Conservation (phyloP, 2,797 vertebrate species). For the Coendou prehensilis region DNA sequence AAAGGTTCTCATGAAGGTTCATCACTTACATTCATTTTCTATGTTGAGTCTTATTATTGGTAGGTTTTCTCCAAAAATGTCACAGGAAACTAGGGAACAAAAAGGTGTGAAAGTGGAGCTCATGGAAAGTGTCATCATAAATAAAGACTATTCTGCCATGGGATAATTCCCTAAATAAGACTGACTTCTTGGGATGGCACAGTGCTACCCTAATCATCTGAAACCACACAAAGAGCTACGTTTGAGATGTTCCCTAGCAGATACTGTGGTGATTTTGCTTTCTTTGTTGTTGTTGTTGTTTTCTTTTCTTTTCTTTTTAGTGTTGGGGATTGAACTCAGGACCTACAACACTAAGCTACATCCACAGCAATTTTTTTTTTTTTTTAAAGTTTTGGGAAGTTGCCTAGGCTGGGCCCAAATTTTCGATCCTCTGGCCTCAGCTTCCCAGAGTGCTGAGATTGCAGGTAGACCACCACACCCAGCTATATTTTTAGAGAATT, state of each 20-base stretch:
- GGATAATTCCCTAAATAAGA: neutral
- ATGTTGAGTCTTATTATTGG: neutral
- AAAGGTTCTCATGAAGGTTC: constrained; percentile 2
- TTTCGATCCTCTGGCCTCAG: neutral
- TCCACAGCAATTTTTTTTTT: neutral
- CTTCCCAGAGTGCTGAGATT: neutral
- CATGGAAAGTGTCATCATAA: neutral
- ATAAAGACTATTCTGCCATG: neutral
- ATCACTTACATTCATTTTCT: neutral
- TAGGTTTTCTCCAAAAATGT: constrained; percentile 55
- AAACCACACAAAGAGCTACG: neutral
- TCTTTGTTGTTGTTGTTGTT: too few relatives aligned
- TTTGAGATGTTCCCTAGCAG: neutral
- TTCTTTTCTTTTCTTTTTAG: neutral
- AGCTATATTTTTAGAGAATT: neutral
- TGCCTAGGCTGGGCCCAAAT: neutral
- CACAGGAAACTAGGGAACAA: constrained; percentile 44
- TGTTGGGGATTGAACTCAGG: neutral
- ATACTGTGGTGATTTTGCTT: neutral
- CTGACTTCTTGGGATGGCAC: neutral
- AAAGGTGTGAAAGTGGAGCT: neutral
- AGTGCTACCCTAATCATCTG: neutral
- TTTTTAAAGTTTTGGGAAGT: neutral
- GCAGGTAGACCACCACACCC: neutral
- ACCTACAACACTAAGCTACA: neutral